Evolutionary conservation across 2,113 vertebrate species (phyloP).

Genomic region (Oenanthe oenanthe): DNA sequence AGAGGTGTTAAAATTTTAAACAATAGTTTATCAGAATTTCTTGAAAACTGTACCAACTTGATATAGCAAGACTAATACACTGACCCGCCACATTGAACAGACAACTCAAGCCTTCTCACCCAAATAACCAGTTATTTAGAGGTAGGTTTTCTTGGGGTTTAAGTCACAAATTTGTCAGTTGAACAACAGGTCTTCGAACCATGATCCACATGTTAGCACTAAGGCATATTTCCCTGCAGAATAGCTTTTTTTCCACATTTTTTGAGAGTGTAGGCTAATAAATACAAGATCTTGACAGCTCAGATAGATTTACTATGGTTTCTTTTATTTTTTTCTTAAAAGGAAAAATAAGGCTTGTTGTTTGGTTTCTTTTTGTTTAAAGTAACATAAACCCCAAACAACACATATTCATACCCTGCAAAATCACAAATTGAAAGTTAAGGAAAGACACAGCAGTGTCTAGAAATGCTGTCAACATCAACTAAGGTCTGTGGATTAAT

Average conservation of each 20-base stretch:
- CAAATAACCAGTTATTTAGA: background rate
- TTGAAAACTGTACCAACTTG: background rate
- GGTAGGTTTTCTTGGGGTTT: background rate
- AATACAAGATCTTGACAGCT: background rate
- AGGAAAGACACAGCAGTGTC: background rate
- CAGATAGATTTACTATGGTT: background rate
- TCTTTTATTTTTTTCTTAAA: background rate
- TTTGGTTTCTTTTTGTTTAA: background rate
- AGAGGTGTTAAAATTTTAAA: background rate
- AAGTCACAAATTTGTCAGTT: background rate
- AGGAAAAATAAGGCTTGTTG: background rate
- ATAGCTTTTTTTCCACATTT: background rate
- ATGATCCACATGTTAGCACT: background rate
- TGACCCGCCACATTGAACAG: background rate
- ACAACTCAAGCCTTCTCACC: background rate
- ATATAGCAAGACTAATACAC: background rate
- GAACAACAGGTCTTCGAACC: background rate
- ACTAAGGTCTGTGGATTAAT: constrained; percentile 34
- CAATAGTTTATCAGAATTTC: background rate
- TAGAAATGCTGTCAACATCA: background rate
- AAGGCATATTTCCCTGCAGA: background rate
- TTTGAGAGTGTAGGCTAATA: background rate
- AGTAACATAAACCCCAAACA: background rate
- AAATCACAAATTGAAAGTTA: background rate
- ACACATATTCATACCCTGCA: background rate